A percentile compares a stretch with the other conserved stretches of the same genome.
phyloP scores from a whole-genome alignment of 2,797 vertebrate species.

The Bucorvus abyssinicus region DNA sequence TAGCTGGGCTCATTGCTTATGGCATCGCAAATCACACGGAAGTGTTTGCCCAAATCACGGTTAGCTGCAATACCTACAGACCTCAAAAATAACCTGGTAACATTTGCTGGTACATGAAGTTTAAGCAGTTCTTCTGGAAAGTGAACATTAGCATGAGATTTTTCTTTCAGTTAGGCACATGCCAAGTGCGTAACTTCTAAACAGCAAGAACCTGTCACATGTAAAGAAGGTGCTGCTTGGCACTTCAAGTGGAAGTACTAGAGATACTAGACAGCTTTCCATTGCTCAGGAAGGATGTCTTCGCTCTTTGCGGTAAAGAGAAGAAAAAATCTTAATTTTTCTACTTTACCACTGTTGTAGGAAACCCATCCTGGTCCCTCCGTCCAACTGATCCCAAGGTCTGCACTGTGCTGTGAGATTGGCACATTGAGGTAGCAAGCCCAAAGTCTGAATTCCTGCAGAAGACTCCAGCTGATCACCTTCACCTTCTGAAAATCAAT shows the following conservation, averaged over 20 bases:
- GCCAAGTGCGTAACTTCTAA: neutral
- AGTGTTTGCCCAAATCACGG: neutral
- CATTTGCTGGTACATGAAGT: neutral
- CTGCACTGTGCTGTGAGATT: neutral
- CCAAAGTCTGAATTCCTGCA: neutral
- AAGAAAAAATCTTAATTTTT: neutral
- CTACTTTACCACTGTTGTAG: neutral
- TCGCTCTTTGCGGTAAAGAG: neutral
- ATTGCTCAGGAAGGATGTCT: neutral
- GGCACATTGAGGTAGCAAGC: neutral
- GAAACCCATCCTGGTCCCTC: neutral
- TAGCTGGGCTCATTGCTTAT: neutral
- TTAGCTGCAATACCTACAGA: neutral
- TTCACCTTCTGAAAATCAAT: neutral
- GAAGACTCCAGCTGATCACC: neutral
- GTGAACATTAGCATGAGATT: neutral
- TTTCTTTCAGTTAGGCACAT: neutral
- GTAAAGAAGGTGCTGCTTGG: neutral
- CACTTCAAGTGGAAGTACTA: neutral
- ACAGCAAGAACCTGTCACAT: neutral
- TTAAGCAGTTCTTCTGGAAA: neutral
- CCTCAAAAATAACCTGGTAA: neutral
- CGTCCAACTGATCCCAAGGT: neutral
- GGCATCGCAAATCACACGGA: neutral
- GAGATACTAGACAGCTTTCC: neutral